phyloP scores from a whole-genome alignment of 2,113 vertebrate genomes.

The Tretioscincus oriximinensis region DNA sequence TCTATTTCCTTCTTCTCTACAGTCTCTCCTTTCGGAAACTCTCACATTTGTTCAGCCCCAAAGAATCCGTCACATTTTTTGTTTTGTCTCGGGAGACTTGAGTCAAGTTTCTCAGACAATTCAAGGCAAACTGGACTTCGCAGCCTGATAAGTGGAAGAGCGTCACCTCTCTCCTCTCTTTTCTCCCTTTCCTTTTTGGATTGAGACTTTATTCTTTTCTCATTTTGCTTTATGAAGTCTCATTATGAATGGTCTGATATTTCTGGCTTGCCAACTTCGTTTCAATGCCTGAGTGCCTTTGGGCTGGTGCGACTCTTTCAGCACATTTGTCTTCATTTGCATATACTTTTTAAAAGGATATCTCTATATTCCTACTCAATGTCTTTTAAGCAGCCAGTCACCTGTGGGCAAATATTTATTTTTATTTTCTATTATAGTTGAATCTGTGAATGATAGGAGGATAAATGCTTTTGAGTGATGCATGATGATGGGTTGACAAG shows the following conservation, averaged over 20 bases:
- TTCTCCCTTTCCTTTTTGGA: slow-evolving; percentile 2
- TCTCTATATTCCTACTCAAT: slow-evolving; percentile 62
- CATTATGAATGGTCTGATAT: slow-evolving; percentile 23
- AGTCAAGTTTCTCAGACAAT: slow-evolving; percentile 24
- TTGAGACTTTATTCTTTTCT: slow-evolving; percentile 20
- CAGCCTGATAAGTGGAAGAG: slow-evolving; percentile 21
- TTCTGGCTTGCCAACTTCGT: slow-evolving; percentile 79
- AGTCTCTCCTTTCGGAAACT: slow-evolving; percentile 29
- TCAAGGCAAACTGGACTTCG: slow-evolving; percentile 14
- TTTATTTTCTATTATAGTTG: slow-evolving; percentile 1
- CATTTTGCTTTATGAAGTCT: slow-evolving; percentile 1
- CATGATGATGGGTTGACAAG: slow-evolving; percentile 18
- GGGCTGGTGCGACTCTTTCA: slow-evolving; percentile 76
- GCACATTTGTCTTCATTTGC: slow-evolving; percentile 70
- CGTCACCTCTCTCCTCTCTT: neutral
- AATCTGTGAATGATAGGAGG: slow-evolving; percentile 20
- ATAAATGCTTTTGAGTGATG: slow-evolving; percentile 7
- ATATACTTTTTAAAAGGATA: slow-evolving; percentile 41
- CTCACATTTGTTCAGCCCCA: slow-evolving; percentile 17
- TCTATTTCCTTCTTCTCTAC: slow-evolving; percentile 11
- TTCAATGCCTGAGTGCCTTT: slow-evolving; percentile 83
- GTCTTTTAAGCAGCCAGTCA: slow-evolving; percentile 65
- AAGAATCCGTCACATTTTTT: slow-evolving; percentile 25
- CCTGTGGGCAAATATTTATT: slow-evolving; percentile 68
- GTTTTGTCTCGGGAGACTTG: slow-evolving; percentile 25